Conservation (phyloP, 2,113 vertebrate species). For the Paramormyrops kingsleyae region DNA sequence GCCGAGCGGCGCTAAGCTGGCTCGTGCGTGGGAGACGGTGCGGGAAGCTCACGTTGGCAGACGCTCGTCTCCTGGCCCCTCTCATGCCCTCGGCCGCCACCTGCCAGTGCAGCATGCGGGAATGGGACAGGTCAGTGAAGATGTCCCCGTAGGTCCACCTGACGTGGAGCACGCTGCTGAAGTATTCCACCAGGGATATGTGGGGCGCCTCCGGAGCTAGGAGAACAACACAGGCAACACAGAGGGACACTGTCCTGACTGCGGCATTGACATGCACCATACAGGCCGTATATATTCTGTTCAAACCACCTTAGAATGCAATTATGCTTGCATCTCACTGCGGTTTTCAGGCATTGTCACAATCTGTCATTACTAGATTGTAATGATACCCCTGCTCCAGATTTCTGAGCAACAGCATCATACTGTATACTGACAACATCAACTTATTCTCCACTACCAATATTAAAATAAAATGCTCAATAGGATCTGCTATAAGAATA, state of each 20-base stretch:
- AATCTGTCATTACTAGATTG: neutral
- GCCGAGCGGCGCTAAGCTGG: neutral
- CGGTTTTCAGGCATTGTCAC: neutral
- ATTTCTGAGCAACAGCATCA: neutral
- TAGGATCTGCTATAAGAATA: neutral
- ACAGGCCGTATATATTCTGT: neutral
- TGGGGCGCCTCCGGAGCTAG: conserved; percentile 86
- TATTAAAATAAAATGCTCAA: neutral
- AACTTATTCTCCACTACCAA: neutral
- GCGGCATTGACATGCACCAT: neutral
- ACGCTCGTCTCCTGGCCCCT: conserved; percentile 71
- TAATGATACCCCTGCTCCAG: neutral
- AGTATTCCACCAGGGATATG: conserved; percentile 80
- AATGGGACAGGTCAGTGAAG: conserved; percentile 82
- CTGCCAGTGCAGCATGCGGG: conserved; percentile 91
- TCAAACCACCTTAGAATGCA: neutral
- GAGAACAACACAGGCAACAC: neutral
- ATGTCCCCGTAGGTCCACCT: conserved; percentile 86
- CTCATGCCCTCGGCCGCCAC: conserved; percentile 82
- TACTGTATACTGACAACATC: neutral
- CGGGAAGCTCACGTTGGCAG: conserved; percentile 53
- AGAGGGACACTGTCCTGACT: neutral
- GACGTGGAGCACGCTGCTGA: conserved; percentile 73
- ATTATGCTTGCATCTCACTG: neutral
- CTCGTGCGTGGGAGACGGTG: neutral